Evolutionary conservation across 1,140 invertebrate species (phyloP).

Genomic region (Pachypeltis micranthus): DNA sequence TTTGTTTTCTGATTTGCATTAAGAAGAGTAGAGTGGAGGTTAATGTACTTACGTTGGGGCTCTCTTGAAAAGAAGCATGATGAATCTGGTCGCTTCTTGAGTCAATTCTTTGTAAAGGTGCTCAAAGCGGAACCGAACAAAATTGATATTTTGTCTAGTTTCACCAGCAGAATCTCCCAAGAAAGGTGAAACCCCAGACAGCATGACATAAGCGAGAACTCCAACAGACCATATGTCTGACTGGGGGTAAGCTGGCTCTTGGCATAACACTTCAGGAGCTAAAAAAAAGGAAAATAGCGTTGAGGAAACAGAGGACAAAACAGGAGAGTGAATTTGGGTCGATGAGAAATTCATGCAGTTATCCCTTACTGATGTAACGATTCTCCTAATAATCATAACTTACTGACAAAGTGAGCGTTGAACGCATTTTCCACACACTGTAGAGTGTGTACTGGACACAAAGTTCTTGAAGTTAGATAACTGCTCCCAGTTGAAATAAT

Average conservation of each 20-base stretch:
- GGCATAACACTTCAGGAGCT: conserved; percentile 86
- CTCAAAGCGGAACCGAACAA: conserved; percentile 88
- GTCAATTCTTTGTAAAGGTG: conserved; percentile 88
- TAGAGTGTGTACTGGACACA: no score
- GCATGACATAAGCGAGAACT: conserved; percentile 81
- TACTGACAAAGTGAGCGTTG: no score
- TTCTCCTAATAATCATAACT: not conserved
- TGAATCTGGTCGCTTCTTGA: conserved; percentile 85
- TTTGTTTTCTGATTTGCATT: no score
- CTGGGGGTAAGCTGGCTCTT: conserved; percentile 71
- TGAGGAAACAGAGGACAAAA: no score
- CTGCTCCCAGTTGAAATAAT: no score
- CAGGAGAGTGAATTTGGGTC: no score
- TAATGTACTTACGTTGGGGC: conserved; percentile 68
- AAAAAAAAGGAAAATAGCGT: conserved; percentile 31
- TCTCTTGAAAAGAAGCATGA: conserved; percentile 90
- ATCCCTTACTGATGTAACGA: no score
- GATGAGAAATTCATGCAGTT: no score
- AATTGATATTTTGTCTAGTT: conserved; percentile 81
- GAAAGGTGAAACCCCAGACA: conserved; percentile 91
- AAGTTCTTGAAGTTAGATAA: no score
- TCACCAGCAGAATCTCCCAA: conserved; percentile 66
- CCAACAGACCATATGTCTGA: conserved; percentile 95
- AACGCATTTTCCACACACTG: no score
- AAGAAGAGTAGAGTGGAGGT: conserved; percentile 16